phyloP scores from a whole-genome alignment of 2,888 invertebrate species.

The Megastigmus dorsalis region DNA sequence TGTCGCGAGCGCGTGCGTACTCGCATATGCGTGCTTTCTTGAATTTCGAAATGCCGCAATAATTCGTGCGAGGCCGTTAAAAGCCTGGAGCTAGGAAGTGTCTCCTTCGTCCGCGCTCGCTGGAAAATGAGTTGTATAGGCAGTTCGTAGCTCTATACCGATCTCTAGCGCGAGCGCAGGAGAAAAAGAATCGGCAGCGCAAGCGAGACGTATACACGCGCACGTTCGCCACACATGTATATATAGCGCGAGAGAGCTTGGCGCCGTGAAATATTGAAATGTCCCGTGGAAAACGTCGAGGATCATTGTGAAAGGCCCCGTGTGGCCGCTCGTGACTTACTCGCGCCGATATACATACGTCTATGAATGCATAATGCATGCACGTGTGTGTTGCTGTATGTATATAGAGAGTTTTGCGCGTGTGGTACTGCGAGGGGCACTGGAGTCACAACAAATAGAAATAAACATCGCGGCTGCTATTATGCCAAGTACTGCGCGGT shows the following conservation, averaged over 20 bases:
- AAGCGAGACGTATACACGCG: background rate
- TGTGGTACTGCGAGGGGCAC: background rate
- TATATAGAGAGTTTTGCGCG: background rate
- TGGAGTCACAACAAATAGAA: slow-evolving; percentile 28
- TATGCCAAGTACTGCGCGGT: no score
- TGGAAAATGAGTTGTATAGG: slow-evolving; percentile 21
- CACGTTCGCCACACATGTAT: no score
- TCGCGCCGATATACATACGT: background rate
- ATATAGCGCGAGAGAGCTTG: no score
- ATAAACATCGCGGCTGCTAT: slow-evolving; percentile 32
- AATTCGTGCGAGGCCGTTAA: slow-evolving; percentile 37
- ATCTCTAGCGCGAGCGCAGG: background rate
- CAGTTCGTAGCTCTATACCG: no score
- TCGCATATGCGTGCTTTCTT: slow-evolving; percentile 19
- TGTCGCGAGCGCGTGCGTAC: no score
- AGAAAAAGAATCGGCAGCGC: background rate
- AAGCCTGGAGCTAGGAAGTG: slow-evolving; percentile 14
- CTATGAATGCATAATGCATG: slow-evolving; percentile 45
- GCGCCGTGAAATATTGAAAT: slow-evolving; percentile 48
- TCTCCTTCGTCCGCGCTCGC: no score
- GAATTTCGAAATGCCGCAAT: slow-evolving; percentile 33
- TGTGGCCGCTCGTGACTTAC: slow-evolving; percentile 24
- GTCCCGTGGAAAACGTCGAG: slow-evolving; percentile 41
- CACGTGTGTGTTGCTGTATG: no score
- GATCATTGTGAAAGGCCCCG: slow-evolving; percentile 39